Conservation (phyloP, 2,797 vertebrate genomes). For the Somateria mollissima region DNA sequence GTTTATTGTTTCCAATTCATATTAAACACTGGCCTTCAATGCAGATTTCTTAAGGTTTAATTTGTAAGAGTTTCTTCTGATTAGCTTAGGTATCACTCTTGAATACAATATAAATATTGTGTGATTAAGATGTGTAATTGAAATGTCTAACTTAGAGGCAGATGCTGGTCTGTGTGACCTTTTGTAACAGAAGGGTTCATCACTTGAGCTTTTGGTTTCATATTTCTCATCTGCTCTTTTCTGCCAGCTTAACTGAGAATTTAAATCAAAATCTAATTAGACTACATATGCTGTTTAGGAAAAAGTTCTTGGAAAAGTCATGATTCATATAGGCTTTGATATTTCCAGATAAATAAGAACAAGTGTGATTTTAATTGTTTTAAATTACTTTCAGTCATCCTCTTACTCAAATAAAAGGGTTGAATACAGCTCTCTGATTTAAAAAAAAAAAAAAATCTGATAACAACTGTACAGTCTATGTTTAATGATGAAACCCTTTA, state of each 20-base stretch:
- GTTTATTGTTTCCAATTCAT: background rate
- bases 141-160: slow-evolving; percentile 27
- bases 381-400: slow-evolving; percentile 17
- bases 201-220: slow-evolving; percentile 29
- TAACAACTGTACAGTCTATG: background rate
- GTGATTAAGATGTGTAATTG: background rate
- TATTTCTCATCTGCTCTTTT: slow-evolving; percentile 49
- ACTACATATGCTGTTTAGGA: slow-evolving; percentile 56
- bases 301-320: slow-evolving; percentile 38
- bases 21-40: background rate
- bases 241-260: slow-evolving; percentile 21
- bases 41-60: background rate
- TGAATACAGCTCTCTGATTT: background rate
- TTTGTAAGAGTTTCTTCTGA: background rate
- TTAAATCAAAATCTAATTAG: slow-evolving; percentile 62
- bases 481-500: background rate
- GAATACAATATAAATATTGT: background rate
- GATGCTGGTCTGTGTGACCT: slow-evolving; percentile 40
- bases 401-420: slow-evolving; percentile 23
- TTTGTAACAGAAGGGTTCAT: slow-evolving; percentile 50
- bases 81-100: background rate
- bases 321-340: slow-evolving; percentile 55
- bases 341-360: slow-evolving; percentile 27
- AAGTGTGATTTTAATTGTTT: slow-evolving; percentile 49
- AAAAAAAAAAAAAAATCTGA: background rate